Percentiles rank a stretch among this genome's conserved stretches.
Evolutionary conservation across 2,888 invertebrate species (phyloP).

Genomic region (Linnaemya tessellans): DNA sequence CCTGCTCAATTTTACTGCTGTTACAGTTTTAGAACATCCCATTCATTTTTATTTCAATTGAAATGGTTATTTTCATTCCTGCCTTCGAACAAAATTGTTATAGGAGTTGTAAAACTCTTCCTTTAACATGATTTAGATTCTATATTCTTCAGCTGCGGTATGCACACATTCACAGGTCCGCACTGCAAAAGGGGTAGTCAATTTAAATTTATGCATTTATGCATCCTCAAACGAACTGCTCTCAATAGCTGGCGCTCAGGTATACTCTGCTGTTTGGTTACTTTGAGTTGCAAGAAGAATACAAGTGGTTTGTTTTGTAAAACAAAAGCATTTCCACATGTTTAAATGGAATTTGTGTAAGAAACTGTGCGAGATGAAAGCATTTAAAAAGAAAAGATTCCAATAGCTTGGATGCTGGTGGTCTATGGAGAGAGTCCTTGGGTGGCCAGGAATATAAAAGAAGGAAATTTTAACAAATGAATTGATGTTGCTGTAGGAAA

Average conservation of each 20-base stretch:
- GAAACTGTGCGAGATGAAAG: not conserved
- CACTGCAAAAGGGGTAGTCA: not conserved
- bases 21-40: not conserved
- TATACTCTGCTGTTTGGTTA: not conserved
- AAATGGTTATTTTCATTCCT: not conserved
- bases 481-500: slow-evolving; percentile 32
- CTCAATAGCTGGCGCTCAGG: not conserved
- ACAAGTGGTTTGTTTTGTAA: not conserved
- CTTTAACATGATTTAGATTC: not conserved
- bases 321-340: slow-evolving; percentile 41
- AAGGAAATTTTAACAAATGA: slow-evolving; percentile 25
- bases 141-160: not conserved
- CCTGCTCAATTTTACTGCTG: not conserved
- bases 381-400: not conserved
- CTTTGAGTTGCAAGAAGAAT: not conserved
- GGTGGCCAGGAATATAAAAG: slow-evolving; percentile 17
- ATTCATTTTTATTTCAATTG: not conserved
- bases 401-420: slow-evolving; percentile 13
- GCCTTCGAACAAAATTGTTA: not conserved
- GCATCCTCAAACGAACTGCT: slow-evolving; percentile 15
- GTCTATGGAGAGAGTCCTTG: slow-evolving; percentile 16
- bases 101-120: not conserved
- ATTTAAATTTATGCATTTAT: slow-evolving; percentile 15
- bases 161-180: not conserved
- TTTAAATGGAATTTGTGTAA: not conserved